Evolutionary conservation across 2,888 invertebrate genomes (phyloP).

Genomic region (Stomorhina lunata): DNA sequence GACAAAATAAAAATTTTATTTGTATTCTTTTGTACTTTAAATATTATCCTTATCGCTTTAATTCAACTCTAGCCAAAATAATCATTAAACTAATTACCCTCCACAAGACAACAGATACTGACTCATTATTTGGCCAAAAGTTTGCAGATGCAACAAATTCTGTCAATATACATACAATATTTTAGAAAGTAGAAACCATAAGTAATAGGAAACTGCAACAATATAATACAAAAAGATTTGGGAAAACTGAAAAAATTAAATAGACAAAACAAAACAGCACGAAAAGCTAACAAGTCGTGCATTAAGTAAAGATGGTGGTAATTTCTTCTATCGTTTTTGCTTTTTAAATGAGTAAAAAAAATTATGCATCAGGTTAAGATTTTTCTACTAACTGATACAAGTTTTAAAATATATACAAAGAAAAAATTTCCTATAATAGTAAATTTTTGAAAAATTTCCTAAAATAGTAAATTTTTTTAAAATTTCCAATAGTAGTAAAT

Average conservation of each 20-base stretch:
- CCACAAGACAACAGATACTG: not conserved
- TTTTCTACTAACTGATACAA: no score
- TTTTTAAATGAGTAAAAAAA: no score
- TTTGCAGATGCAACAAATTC: not conserved
- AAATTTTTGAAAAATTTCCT: no score
- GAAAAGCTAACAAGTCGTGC: not conserved
- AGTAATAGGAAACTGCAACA: not conserved
- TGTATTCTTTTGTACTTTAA: not conserved
- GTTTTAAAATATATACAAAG: no score
- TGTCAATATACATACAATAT: not conserved
- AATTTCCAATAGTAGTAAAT: no score
- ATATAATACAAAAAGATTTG: not conserved
- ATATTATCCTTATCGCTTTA: not conserved
- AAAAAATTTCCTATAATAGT: no score
- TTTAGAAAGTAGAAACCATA: not conserved
- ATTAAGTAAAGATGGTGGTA: not conserved
- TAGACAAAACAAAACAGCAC: not conserved
- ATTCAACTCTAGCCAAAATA: not conserved
- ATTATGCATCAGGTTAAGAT: no score
- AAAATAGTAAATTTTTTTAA: no score
- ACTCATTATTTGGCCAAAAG: not conserved
- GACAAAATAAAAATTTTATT: not conserved
- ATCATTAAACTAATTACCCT: constrained; percentile 28
- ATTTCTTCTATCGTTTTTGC: no score
- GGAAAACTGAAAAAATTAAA: not conserved